Evolutionary conservation across 1,140 invertebrate species (phyloP).

Genomic region (Piezodorus guildinii): DNA sequence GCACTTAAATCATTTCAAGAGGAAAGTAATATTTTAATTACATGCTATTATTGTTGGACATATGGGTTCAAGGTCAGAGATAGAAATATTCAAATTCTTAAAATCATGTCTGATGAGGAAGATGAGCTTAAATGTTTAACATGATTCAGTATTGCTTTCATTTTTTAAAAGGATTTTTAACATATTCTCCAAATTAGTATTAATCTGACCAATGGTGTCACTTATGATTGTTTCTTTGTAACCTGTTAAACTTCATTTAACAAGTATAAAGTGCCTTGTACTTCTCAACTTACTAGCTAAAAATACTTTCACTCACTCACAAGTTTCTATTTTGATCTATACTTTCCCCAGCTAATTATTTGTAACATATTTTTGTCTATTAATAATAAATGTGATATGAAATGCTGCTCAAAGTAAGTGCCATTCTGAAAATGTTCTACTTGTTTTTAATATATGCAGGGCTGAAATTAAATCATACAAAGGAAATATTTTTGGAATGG

Average conservation of each 20-base stretch:
- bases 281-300: no score
- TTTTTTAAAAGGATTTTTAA: background rate
- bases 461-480: no score
- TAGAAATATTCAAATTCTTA: background rate
- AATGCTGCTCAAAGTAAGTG: no score
- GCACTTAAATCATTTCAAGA: background rate
- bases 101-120: background rate
- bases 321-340: no score
- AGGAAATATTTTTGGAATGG: no score
- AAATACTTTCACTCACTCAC: no score
- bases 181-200: background rate
- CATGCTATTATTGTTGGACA: background rate
- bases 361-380: no score
- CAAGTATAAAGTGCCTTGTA: background rate
- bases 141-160: background rate
- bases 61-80: constrained; percentile 12
- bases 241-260: background rate
- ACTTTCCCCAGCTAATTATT: no score
- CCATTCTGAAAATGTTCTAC: no score
- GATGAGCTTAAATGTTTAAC: background rate
- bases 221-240: background rate
- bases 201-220: background rate
- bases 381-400: no score
- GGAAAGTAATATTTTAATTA: background rate
- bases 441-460: no score